phyloP scores from a whole-genome alignment of 2,113 vertebrate species.

The Mustela lutreola region DNA sequence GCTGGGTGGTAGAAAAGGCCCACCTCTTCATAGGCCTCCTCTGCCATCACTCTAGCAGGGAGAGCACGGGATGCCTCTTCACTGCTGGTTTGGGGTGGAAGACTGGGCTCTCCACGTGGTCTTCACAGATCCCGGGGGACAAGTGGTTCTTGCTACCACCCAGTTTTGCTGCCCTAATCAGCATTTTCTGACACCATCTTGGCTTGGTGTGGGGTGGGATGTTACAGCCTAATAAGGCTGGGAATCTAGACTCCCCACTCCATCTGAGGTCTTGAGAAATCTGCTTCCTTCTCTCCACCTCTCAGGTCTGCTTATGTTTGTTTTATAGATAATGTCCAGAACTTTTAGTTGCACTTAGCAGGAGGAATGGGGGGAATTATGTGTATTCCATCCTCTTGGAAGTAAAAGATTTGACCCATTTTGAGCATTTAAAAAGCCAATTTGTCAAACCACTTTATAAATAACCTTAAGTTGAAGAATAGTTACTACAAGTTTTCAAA shows the following conservation, averaged over 20 bases:
- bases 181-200: background rate
- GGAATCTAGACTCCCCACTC: background rate
- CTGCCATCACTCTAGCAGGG: background rate
- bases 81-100: background rate
- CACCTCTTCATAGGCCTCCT: background rate
- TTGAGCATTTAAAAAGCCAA: background rate
- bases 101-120: background rate
- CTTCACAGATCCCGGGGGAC: background rate
- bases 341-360: background rate
- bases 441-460: conserved; percentile 1
- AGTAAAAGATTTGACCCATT: background rate
- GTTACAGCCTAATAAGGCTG: background rate
- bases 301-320: background rate
- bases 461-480: background rate
- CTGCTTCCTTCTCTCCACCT: background rate
- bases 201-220: background rate
- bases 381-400: background rate
- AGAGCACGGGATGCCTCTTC: background rate
- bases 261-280: background rate
- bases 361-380: background rate
- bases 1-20: background rate
- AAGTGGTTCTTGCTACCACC: background rate
- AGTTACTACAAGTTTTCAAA: background rate
- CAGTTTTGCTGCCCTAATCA: background rate
- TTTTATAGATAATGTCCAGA: background rate